These are phyloP conservation scores for Tenrec ecaudatus DNA, from an alignment of 2,113 vertebrate species.

Conservation along the genomic window DNA sequence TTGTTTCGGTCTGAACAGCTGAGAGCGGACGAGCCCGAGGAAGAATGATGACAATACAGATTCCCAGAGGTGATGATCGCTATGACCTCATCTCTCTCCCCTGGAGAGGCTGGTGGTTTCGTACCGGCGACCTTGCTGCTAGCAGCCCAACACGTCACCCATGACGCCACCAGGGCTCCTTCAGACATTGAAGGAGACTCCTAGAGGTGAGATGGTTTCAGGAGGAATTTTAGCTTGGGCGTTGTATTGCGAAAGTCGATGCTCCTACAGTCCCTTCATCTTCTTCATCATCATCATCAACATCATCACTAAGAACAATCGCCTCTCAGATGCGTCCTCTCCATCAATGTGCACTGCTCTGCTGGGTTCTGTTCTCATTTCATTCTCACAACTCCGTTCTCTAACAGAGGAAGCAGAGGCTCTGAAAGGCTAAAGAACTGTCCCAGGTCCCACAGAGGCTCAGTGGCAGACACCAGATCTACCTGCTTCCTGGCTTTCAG, in stretches of 20 bases:
- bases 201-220: background rate
- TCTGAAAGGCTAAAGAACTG: background rate
- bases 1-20: background rate
- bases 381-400: background rate
- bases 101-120: background rate
- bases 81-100: background rate
- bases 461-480: background rate
- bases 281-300: no score
- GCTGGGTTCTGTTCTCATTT: background rate
- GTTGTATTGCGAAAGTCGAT: no score
- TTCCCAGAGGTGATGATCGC: background rate
- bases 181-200: no score
- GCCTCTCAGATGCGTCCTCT: background rate
- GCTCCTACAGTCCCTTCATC: background rate
- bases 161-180: no score
- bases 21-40: background rate
- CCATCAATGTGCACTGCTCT: no score
- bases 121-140: background rate
- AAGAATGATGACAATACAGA: rapidly evolving
- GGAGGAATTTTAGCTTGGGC: background rate
- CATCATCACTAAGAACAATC: background rate
- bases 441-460: background rate
- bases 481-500: background rate
- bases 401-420: background rate
- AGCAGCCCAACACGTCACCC: background rate